phyloP scores from a whole-genome alignment of 2,888 invertebrate species.

The Amphipoea lucens region DNA sequence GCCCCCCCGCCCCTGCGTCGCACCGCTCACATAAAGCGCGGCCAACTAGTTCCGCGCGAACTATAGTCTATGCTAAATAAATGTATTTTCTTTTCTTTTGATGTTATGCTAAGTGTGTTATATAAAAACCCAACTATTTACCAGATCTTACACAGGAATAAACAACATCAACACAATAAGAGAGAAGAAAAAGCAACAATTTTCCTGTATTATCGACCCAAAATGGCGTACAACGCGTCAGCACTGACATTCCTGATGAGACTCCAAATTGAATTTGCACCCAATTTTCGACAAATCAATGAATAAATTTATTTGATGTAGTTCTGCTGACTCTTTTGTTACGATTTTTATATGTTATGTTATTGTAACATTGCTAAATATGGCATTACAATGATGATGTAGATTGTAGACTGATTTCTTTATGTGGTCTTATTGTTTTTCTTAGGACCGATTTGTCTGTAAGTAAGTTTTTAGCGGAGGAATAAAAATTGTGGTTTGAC shows the following conservation, averaged over 20 bases:
- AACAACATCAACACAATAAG: not conserved
- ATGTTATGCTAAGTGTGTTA: not conserved
- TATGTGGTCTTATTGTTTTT: not conserved
- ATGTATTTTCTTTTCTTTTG: not conserved
- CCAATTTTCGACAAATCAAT: constrained; percentile 59
- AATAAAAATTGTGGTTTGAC: not conserved
- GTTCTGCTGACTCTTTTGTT: constrained; percentile 10
- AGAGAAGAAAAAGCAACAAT: not conserved
- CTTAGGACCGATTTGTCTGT: not conserved
- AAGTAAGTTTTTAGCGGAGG: not conserved
- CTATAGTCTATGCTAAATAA: not conserved
- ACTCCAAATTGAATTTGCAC: constrained; percentile 62
- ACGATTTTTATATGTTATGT: not conserved
- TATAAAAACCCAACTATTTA: not conserved
- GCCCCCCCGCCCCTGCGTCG: too few species aligned
- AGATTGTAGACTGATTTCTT: not conserved
- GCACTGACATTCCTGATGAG: constrained; percentile 57
- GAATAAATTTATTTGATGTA: constrained; percentile 46
- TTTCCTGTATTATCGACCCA: constrained; percentile 16
- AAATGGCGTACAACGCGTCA: constrained; percentile 29
- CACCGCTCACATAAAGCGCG: too few species aligned
- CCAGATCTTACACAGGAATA: too few species aligned
- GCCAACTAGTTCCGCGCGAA: too few species aligned
- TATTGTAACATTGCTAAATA: not conserved
- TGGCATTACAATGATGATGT: not conserved